Percentiles rank a stretch among this genome's conserved stretches.
These are phyloP conservation scores for Hedychridium roseum DNA, from an alignment of 2,888 invertebrate species.

Conservation along the genomic window DNA sequence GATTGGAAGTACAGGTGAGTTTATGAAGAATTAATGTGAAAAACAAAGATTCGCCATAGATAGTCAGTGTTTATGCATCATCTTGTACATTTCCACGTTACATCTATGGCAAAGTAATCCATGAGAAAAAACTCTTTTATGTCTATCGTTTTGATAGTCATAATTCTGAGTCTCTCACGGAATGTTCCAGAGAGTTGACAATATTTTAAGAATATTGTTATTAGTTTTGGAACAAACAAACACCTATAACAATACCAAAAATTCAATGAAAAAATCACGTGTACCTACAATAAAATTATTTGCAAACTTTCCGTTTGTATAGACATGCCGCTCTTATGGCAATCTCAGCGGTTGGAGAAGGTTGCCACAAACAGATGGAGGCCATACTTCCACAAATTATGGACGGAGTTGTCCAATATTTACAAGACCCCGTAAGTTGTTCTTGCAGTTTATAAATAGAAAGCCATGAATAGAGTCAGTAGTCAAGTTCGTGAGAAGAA, in stretches of 20 bases:
- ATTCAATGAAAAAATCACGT: too few relatives aligned
- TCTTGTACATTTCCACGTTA: slow-evolving; percentile 48
- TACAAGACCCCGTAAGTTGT: slow-evolving; percentile 82
- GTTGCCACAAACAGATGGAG: slow-evolving; percentile 99
- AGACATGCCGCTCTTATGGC: slow-evolving; percentile 99
- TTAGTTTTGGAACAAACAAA: slow-evolving; percentile 43
- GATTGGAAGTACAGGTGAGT: slow-evolving; percentile 81
- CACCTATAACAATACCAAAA: too few relatives aligned
- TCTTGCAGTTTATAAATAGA: too few relatives aligned
- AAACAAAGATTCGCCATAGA: slow-evolving; percentile 34
- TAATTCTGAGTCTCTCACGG: slow-evolving; percentile 18
- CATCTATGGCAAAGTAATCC: slow-evolving; percentile 52
- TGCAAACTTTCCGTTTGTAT: slow-evolving; percentile 20
- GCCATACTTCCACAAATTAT: slow-evolving; percentile 91
- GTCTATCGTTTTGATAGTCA: slow-evolving; percentile 41
- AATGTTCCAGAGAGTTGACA: slow-evolving; percentile 45
- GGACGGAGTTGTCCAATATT: slow-evolving; percentile 85
- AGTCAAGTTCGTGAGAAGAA: slow-evolving; percentile 35
- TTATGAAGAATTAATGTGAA: not conserved
- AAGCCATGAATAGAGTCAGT: slow-evolving; percentile 52
- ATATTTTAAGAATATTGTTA: slow-evolving; percentile 19
- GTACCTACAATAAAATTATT: too few relatives aligned
- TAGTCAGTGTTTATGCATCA: slow-evolving; percentile 49
- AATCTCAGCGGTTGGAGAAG: slow-evolving; percentile 97
- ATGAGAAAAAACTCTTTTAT: slow-evolving; percentile 27